Conservation (phyloP, 2,888 invertebrate species). For the Sympetrum striolatum region DNA sequence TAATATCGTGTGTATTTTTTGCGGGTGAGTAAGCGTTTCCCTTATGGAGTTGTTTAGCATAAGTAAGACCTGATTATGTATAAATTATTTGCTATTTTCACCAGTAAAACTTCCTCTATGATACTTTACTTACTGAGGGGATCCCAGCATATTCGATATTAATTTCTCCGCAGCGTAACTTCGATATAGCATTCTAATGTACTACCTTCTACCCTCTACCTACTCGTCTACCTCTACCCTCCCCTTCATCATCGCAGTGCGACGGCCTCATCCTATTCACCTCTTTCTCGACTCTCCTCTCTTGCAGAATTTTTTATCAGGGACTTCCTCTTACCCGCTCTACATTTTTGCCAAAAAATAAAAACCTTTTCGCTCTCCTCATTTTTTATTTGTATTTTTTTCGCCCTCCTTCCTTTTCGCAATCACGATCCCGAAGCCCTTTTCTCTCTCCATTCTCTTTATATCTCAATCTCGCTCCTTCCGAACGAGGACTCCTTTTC, state of each 20-base stretch:
- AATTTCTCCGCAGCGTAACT: too few species aligned
- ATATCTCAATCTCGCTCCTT: background rate
- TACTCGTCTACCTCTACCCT: background rate
- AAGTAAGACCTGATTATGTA: too few species aligned
- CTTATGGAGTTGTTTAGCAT: too few species aligned
- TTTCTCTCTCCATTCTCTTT: background rate
- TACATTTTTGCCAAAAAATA: background rate
- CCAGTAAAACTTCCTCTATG: too few species aligned
- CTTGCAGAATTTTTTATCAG: background rate
- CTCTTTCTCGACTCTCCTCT: background rate
- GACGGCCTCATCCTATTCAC: background rate
- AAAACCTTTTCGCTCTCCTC: background rate
- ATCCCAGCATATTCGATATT: too few species aligned
- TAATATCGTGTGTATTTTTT: too few species aligned
- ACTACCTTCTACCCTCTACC: background rate
- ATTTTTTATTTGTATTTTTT: background rate
- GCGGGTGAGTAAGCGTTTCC: too few species aligned
- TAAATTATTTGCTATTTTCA: too few species aligned
- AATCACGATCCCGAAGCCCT: background rate
- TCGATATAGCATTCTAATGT: background rate
- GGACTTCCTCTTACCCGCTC: background rate
- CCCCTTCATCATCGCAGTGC: slow-evolving; percentile 12
- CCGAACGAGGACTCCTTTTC: background rate
- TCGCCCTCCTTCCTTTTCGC: background rate
- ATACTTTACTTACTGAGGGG: too few species aligned